A percentile compares a stretch with the other conserved stretches of the same genome.
Conservation (phyloP, 2,113 vertebrate species). For the Donacobius atricapilla region DNA sequence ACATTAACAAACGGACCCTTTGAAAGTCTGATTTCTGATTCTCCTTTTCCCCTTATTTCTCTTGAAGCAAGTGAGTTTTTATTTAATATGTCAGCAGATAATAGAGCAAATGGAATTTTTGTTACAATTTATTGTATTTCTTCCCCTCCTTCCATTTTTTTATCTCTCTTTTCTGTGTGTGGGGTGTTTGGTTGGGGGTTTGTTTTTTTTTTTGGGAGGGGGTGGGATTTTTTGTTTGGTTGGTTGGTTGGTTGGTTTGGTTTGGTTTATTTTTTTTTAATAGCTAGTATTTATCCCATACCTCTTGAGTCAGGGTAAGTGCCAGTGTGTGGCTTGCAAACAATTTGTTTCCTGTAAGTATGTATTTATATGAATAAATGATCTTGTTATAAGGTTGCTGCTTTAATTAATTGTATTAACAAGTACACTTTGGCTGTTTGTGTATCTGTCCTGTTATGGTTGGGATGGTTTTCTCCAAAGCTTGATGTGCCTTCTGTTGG, state of each 20-base stretch:
- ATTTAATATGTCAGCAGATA: background rate
- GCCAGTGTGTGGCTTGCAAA: background rate
- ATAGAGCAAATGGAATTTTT: background rate
- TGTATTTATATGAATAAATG: background rate
- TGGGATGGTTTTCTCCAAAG: background rate
- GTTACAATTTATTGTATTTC: background rate
- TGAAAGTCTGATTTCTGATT: background rate
- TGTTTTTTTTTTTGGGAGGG: too few relatives aligned
- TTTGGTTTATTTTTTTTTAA: background rate
- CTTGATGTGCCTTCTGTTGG: background rate
- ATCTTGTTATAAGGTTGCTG: background rate
- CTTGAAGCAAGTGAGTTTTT: background rate
- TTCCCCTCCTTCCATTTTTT: background rate
- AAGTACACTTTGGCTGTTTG: background rate
- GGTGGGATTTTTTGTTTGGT: too few relatives aligned
- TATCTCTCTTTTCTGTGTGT: background rate
- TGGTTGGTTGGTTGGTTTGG: background rate
- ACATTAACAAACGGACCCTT: background rate
- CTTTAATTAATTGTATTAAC: background rate
- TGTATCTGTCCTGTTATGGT: background rate
- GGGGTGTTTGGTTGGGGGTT: too few relatives aligned
- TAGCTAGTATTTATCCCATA: background rate
- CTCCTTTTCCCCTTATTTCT: background rate
- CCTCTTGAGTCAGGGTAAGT: background rate
- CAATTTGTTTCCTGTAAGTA: background rate